Evolutionary conservation across 64 coral and sea anemone species (phyloP).

Genomic region (Porites lutea): DNA sequence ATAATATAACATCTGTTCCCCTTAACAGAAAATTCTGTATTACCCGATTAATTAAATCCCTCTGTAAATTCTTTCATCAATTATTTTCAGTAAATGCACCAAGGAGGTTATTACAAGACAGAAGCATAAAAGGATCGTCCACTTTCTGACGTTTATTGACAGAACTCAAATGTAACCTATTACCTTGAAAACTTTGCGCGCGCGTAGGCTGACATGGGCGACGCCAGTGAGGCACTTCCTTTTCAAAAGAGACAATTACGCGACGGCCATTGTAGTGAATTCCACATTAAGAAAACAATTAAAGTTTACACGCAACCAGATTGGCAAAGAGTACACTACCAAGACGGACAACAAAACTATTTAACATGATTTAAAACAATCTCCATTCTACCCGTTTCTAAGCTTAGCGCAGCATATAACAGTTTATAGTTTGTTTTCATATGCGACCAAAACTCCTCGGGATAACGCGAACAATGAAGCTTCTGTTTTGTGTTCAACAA

Average conservation of each 20-base stretch:
- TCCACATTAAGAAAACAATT: conserved; percentile 12
- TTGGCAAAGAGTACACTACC: not conserved
- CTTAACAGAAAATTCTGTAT: not conserved
- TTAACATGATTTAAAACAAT: not conserved
- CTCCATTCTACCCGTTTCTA: not conserved
- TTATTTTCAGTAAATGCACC: not conserved
- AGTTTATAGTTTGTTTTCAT: too few relatives aligned
- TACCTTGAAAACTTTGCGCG: not conserved
- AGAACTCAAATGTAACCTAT: not conserved
- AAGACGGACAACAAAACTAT: not conserved
- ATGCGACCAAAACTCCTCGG: not conserved
- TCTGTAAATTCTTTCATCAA: not conserved
- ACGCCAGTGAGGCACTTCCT: conserved; percentile 27
- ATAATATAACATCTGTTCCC: too few relatives aligned
- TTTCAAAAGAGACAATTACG: not conserved
- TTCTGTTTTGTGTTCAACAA: conserved; percentile 23
- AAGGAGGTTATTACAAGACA: not conserved
- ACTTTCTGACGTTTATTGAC: conserved; percentile 30
- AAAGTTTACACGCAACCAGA: conserved; percentile 28
- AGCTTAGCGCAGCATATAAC: too few relatives aligned
- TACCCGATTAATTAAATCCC: not conserved
- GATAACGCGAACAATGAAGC: conserved; percentile 12
- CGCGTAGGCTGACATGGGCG: not conserved
- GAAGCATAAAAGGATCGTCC: not conserved
- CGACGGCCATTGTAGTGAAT: not conserved